These are phyloP conservation scores for Drosophila antonietae DNA, from an alignment of 2,888 invertebrate genomes.

Conservation along the genomic window DNA sequence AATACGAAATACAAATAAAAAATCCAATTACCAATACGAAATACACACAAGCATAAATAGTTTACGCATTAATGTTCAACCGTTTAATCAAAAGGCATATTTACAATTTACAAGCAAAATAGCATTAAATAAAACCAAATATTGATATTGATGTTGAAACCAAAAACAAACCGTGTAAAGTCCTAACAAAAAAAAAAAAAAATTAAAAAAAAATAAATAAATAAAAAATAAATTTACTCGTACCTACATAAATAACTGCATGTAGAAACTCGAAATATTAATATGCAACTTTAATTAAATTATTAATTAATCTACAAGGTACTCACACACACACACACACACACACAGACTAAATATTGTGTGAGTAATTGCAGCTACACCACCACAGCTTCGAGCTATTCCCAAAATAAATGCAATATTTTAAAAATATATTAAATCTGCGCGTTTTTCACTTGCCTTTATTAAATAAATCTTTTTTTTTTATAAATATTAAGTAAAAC, in stretches of 20 bases:
- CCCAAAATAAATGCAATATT: slow-evolving; percentile 76
- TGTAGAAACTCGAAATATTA: slow-evolving; percentile 59
- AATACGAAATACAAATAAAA: slow-evolving; percentile 23
- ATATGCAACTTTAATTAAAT: slow-evolving; percentile 60
- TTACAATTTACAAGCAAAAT: slow-evolving; percentile 59
- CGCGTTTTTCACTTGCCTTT: background rate
- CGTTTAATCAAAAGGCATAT: slow-evolving; percentile 63
- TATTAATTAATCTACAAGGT: slow-evolving; percentile 54
- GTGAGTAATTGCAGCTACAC: slow-evolving; percentile 67
- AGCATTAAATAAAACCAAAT: slow-evolving; percentile 48
- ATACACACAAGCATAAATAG: slow-evolving; percentile 48
- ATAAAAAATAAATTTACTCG: slow-evolving; percentile 38
- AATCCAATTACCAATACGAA: slow-evolving; percentile 31
- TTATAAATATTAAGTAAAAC: background rate
- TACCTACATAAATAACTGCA: slow-evolving; percentile 61
- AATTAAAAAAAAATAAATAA: background rate
- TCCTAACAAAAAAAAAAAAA: slow-evolving; percentile 48
- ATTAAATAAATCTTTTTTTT: background rate
- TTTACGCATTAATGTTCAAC: slow-evolving; percentile 64
- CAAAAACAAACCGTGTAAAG: slow-evolving; percentile 63
- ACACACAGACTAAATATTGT: slow-evolving; percentile 41
- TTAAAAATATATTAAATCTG: slow-evolving; percentile 58
- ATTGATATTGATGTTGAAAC: slow-evolving; percentile 70
- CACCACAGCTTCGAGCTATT: slow-evolving; percentile 78
- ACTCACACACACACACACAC: slow-evolving; percentile 22